A percentile compares a stretch with the other conserved stretches of the same genome.
These are phyloP conservation scores for Apodemia duryi DNA, from an alignment of 2,888 invertebrate species.

Conservation along the genomic window DNA sequence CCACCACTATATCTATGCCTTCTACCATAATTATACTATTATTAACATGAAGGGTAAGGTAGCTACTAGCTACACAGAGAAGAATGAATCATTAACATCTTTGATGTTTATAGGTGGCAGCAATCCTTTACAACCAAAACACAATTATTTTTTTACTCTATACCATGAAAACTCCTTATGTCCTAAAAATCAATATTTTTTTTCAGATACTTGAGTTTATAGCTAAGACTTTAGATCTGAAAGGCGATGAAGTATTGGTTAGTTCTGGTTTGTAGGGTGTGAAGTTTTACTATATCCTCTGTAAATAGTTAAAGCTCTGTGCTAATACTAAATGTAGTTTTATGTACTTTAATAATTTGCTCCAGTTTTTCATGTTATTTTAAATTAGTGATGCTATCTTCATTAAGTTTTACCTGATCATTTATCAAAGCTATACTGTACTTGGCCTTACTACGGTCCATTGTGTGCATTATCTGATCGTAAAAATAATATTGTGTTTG, in stretches of 20 bases:
- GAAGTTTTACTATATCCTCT: neutral
- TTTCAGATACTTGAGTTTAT: constrained; percentile 72
- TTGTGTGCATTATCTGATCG: too few relatives aligned
- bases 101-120: too few relatives aligned
- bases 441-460: too few relatives aligned
- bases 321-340: neutral
- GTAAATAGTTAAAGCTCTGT: neutral
- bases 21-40: constrained; percentile 15
- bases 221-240: constrained; percentile 61
- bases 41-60: too few relatives aligned
- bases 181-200: constrained; percentile 34
- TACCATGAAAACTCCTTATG: too few relatives aligned
- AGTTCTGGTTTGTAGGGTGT: constrained; percentile 33
- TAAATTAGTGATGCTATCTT: neutral
- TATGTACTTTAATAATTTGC: neutral
- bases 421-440: too few relatives aligned
- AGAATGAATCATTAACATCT: too few relatives aligned
- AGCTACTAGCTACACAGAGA: too few relatives aligned
- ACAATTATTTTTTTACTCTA: too few relatives aligned
- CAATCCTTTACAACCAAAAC: too few relatives aligned
- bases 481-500: too few relatives aligned
- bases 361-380: neutral
- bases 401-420: neutral
- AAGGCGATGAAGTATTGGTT: constrained; percentile 58
- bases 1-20: too few relatives aligned